phyloP scores from a whole-genome alignment of 2,888 invertebrate species.

The Caenorhabditis auriculariae region DNA sequence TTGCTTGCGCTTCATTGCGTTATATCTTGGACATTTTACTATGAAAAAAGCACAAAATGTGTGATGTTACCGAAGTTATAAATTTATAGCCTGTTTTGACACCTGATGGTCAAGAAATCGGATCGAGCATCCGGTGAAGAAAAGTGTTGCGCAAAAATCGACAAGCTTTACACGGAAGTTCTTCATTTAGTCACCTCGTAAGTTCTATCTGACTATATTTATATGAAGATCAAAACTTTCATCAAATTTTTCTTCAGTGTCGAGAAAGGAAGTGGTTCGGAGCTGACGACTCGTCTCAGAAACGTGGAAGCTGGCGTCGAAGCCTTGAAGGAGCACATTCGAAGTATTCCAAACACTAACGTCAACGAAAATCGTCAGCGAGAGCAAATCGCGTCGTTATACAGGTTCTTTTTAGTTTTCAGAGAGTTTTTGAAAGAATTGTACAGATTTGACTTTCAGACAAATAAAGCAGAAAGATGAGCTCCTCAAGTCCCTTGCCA shows the following conservation, averaged over 20 bases:
- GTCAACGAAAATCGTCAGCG: conserved; percentile 28
- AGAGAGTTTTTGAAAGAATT: neutral
- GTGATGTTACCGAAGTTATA: too few relatives aligned
- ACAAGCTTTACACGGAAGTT: conserved; percentile 31
- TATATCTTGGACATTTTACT: too few relatives aligned
- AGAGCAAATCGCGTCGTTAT: conserved; percentile 26
- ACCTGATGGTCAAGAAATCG: too few relatives aligned
- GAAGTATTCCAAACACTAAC: conserved; percentile 30
- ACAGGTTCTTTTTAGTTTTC: conserved; percentile 12
- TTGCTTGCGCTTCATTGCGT: too few relatives aligned
- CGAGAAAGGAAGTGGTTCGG: conserved; percentile 37
- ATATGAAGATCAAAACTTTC: too few relatives aligned
- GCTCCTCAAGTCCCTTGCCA: conserved; percentile 41
- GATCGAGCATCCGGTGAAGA: too few relatives aligned
- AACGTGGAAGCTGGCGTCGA: conserved; percentile 21
- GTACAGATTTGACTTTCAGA: conserved; percentile 11
- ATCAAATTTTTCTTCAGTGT: conserved; percentile 24
- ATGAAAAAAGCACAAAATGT: too few relatives aligned
- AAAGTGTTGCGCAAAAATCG: conserved; percentile 5
- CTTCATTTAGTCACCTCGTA: conserved; percentile 31
- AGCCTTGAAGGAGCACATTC: conserved; percentile 26
- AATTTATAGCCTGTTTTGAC: too few relatives aligned
- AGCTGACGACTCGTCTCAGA: conserved; percentile 27
- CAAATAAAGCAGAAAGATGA: conserved; percentile 47
- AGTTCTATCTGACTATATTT: too few relatives aligned